Evolutionary conservation across 2,888 invertebrate species (phyloP).

Genomic region (Chymomyza amoena): DNA sequence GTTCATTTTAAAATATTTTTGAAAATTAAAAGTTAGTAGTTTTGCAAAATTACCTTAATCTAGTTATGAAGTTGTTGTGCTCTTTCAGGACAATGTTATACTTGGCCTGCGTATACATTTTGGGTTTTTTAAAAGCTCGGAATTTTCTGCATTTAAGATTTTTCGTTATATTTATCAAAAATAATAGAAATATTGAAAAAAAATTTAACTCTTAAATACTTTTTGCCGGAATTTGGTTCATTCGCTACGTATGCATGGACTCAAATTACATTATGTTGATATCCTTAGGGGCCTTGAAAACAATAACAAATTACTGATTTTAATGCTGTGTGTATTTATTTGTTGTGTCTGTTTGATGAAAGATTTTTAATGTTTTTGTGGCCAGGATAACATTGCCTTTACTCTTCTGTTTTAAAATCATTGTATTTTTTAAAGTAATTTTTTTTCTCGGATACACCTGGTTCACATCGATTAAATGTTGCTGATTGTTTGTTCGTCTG

Average conservation of each 20-base stretch:
- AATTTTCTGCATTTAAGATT: too few species aligned
- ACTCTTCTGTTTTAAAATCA: background rate
- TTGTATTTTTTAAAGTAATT: background rate
- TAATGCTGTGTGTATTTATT: constrained; percentile 13
- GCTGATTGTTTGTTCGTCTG: background rate
- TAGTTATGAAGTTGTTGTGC: too few species aligned
- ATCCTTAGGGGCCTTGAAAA: constrained; percentile 50
- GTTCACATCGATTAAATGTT: constrained; percentile 60
- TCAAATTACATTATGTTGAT: constrained; percentile 56
- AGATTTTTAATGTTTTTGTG: constrained; percentile 48
- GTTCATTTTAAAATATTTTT: too few species aligned
- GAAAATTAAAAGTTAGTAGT: too few species aligned
- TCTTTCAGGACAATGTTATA: too few species aligned
- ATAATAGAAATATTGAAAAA: background rate
- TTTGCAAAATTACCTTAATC: too few species aligned
- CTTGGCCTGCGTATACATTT: too few species aligned
- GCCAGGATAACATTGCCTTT: background rate
- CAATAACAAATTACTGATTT: constrained; percentile 55
- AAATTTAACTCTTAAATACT: constrained; percentile 56
- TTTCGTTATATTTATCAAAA: too few species aligned
- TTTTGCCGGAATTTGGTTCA: constrained; percentile 34
- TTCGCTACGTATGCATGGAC: constrained; percentile 37
- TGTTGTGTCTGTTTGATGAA: constrained; percentile 44
- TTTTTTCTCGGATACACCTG: constrained; percentile 32
- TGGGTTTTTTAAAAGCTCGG: too few species aligned